phyloP scores from a whole-genome alignment of 2,888 invertebrate species.

The Phorcus lineatus region DNA sequence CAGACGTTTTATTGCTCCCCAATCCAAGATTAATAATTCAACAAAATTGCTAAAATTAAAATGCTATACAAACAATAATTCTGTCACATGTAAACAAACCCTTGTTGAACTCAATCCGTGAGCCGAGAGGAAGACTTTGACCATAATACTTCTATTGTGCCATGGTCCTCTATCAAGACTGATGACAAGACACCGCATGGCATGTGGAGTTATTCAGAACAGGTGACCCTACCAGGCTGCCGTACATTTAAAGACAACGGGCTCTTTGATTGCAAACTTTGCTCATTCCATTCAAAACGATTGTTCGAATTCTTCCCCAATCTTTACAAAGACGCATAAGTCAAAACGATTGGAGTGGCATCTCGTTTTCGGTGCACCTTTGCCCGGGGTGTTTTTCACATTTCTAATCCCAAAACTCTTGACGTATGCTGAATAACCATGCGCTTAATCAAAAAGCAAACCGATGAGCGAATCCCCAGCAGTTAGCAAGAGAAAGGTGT shows the following conservation, averaged over 20 bases:
- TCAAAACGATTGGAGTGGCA: slow-evolving; percentile 1
- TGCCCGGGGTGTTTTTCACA: neutral
- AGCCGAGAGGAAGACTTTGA: neutral
- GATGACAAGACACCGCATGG: neutral
- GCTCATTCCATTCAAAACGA: neutral
- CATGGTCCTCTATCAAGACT: neutral
- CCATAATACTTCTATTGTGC: slow-evolving; percentile 2
- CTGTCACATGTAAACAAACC: neutral
- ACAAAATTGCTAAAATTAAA: neutral
- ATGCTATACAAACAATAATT: neutral
- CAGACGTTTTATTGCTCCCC: too few relatives aligned
- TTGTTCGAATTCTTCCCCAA: neutral
- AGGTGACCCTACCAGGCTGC: neutral
- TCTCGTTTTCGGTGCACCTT: neutral
- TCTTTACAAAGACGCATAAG: slow-evolving; percentile 12
- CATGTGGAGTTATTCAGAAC: neutral
- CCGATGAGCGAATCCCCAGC: too few relatives aligned
- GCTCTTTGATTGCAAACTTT: slow-evolving; percentile 4
- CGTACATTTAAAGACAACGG: neutral
- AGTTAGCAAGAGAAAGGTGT: too few relatives aligned
- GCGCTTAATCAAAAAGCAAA: neutral
- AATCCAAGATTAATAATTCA: too few relatives aligned
- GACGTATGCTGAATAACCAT: neutral
- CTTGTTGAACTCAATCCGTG: neutral
- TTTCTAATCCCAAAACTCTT: neutral